Conservation (phyloP, 2,888 invertebrate species). For the Brachylomia viminalis region DNA sequence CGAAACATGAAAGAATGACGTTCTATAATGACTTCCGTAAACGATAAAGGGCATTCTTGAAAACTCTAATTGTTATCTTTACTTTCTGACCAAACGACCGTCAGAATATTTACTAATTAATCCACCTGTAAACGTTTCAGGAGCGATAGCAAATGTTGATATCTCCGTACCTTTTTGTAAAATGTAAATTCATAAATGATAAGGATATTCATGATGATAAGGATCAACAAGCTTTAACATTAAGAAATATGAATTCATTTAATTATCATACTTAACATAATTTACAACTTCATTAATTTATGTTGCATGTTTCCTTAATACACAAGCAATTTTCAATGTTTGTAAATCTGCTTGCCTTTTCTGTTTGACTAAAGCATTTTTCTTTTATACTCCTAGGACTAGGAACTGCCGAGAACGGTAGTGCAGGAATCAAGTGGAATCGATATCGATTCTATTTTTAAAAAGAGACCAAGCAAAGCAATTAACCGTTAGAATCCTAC, state of each 20-base stretch:
- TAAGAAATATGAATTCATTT: conserved; percentile 33
- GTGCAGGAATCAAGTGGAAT: background rate
- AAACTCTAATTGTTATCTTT: conserved; percentile 1
- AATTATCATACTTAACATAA: conserved; percentile 35
- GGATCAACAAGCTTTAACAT: conserved; percentile 33
- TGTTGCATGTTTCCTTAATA: conserved; percentile 18
- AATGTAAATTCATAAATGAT: conserved; percentile 31
- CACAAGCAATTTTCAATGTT: background rate
- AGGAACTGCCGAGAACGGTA: background rate
- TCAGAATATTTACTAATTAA: conserved; percentile 2
- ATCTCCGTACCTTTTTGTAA: conserved; percentile 35
- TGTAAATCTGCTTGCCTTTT: conserved; percentile 2
- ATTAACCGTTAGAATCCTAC: background rate
- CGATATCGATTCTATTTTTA: background rate
- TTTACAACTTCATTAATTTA: conserved; percentile 36
- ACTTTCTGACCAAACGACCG: background rate
- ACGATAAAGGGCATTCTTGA: conserved; percentile 12
- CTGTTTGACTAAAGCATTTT: background rate
- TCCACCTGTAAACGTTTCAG: conserved; percentile 9
- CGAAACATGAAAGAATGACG: conserved; percentile 5
- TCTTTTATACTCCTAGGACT: background rate
- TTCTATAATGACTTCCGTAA: background rate
- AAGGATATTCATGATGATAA: too few relatives aligned
- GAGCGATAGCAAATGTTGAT: conserved; percentile 37
- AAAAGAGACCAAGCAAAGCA: background rate